Percentiles rank a stretch among this genome's conserved stretches.
phyloP scores from a whole-genome alignment of 2,797 vertebrate species.

The Bovichtus diacanthus region DNA sequence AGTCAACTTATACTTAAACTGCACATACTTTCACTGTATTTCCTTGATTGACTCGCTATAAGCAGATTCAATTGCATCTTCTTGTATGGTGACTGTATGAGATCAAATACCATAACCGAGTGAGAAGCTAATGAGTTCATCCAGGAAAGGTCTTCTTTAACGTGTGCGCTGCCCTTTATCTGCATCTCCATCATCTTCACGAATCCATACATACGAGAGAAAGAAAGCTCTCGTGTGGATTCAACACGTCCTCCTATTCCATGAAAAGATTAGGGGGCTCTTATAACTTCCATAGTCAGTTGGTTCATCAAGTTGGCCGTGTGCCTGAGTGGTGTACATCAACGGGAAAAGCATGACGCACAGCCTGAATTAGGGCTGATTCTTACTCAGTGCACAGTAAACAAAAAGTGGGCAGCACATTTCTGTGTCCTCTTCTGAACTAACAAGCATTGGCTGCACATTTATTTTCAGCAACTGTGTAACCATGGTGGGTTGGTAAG shows the following conservation, averaged over 20 bases:
- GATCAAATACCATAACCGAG: slow-evolving; percentile 7
- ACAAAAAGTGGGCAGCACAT: not conserved
- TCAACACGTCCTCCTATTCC: slow-evolving; percentile 15
- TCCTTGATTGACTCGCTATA: not conserved
- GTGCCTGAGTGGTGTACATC: slow-evolving; percentile 18
- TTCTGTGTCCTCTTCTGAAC: slow-evolving; percentile 22
- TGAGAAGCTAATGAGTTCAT: slow-evolving; percentile 5
- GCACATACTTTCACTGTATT: not conserved
- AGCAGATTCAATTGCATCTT: not conserved
- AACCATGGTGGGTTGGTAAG: not conserved
- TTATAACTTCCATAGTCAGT: slow-evolving; percentile 24
- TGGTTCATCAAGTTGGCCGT: slow-evolving; percentile 13
- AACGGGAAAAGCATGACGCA: slow-evolving; percentile 18
- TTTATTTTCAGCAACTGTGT: slow-evolving; percentile 5
- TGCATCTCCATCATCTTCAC: slow-evolving; percentile 15
- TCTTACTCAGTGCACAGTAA: slow-evolving; percentile 11
- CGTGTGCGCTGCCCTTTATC: not conserved
- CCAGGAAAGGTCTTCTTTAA: not conserved
- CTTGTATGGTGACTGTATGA: not conserved
- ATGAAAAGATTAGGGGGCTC: slow-evolving; percentile 22
- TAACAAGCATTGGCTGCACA: slow-evolving; percentile 4
- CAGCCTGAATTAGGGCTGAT: slow-evolving; percentile 21
- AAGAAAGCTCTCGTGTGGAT: slow-evolving; percentile 25
- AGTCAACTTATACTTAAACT: not conserved
- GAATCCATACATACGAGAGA: slow-evolving; percentile 8